These are phyloP conservation scores for Dryadula phaetusa DNA, from an alignment of 2,888 invertebrate species.

Conservation along the genomic window DNA sequence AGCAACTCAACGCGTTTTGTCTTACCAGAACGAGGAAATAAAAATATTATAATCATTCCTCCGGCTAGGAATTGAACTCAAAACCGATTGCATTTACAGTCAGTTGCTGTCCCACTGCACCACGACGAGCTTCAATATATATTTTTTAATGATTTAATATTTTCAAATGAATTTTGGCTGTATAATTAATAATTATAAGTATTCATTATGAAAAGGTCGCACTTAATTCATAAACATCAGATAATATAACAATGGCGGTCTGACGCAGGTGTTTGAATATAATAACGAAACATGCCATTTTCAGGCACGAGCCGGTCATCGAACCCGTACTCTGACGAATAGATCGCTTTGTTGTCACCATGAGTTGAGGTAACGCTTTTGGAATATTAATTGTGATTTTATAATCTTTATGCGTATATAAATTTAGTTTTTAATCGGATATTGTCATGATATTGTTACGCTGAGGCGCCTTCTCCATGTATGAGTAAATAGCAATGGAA, in stretches of 20 bases:
- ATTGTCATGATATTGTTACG: too few relatives aligned
- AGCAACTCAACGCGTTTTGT: too few relatives aligned
- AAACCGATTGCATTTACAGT: too few relatives aligned
- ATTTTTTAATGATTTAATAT: too few relatives aligned
- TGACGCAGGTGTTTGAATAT: constrained; percentile 51
- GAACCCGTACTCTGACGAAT: constrained; percentile 47
- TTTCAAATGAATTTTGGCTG: neutral
- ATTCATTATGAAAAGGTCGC: constrained; percentile 14
- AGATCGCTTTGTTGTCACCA: constrained; percentile 36
- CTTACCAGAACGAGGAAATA: too few relatives aligned
- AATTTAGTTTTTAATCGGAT: neutral
- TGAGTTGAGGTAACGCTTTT: constrained; percentile 30
- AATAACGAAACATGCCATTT: constrained; percentile 51
- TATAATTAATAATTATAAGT: constrained; percentile 8
- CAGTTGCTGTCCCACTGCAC: too few relatives aligned
- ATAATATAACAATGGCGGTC: constrained; percentile 47
- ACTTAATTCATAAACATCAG: constrained; percentile 43
- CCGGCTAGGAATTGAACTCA: too few relatives aligned
- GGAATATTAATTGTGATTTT: constrained; percentile 32
- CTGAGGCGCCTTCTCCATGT: too few relatives aligned
- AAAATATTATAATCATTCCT: too few relatives aligned
- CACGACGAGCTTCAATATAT: too few relatives aligned
- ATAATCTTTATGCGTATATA: constrained; percentile 8
- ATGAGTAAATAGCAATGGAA: too few relatives aligned
- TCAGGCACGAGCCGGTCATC: constrained; percentile 50